phyloP scores from a whole-genome alignment of 2,888 invertebrate species.

The Resseliella maxima region DNA sequence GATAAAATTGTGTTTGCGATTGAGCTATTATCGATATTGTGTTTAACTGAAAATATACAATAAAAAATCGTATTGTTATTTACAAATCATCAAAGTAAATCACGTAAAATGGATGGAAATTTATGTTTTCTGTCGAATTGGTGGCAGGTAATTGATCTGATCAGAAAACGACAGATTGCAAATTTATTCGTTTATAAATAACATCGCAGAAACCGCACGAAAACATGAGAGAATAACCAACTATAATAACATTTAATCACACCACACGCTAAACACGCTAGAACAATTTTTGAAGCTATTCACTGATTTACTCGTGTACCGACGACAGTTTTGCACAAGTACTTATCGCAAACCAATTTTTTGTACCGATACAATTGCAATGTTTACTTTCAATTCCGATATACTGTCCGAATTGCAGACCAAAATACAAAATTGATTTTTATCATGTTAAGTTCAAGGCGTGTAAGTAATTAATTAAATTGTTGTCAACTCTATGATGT shows the following conservation, averaged over 20 bases:
- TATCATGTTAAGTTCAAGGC: neutral
- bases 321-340: too few species aligned
- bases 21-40: neutral
- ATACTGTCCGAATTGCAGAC: too few species aligned
- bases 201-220: neutral
- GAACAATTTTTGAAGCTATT: too few species aligned
- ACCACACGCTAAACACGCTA: neutral
- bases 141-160: neutral
- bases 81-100: too few species aligned
- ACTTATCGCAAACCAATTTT: too few species aligned
- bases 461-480: neutral
- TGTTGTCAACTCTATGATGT: neutral
- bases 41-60: too few species aligned
- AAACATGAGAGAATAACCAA: neutral
- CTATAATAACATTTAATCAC: neutral
- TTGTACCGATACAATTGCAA: too few species aligned
- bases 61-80: too few species aligned
- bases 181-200: neutral
- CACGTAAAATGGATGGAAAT: too few species aligned
- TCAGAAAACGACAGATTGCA: neutral
- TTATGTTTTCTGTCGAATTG: neutral
- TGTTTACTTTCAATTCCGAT: too few species aligned
- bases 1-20: neutral
- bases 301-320: too few species aligned
- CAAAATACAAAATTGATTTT: too few species aligned